phyloP scores from a whole-genome alignment of 2,797 vertebrate genomes.

The Chelmon rostratus region DNA sequence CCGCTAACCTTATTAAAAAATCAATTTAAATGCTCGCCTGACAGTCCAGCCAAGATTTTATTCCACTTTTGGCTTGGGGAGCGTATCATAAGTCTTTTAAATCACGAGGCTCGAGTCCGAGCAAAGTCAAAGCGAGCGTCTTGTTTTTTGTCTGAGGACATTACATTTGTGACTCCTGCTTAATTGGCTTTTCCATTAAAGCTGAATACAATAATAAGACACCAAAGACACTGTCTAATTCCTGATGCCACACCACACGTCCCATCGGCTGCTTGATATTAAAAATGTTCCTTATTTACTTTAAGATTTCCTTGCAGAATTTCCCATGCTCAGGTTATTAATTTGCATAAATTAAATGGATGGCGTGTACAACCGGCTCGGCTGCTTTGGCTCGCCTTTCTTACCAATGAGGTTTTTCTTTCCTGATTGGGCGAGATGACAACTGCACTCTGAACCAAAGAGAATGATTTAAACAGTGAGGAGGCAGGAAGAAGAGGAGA shows the following conservation, averaged over 20 bases:
- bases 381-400: conserved; percentile 28
- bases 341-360: conserved; percentile 52
- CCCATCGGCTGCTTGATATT: conserved; percentile 35
- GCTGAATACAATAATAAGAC: conserved; percentile 14
- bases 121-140: conserved; percentile 15
- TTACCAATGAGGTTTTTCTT: conserved; percentile 7
- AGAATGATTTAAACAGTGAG: conserved; percentile 38
- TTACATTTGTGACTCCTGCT: neutral
- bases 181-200: conserved; percentile 25
- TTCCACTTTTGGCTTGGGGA: conserved; percentile 10
- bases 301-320: conserved; percentile 29
- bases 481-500: conserved; percentile 36
- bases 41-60: conserved; percentile 10
- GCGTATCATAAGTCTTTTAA: conserved; percentile 1
- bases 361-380: conserved; percentile 42
- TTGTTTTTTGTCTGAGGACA: neutral
- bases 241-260: conserved; percentile 6
- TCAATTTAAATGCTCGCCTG: neutral
- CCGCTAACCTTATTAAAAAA: conserved; percentile 36
- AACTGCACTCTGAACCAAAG: conserved; percentile 24
- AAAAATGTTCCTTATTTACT: conserved; percentile 15
- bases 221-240: conserved; percentile 24
- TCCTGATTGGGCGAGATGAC: conserved; percentile 47
- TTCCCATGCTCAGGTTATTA: conserved; percentile 20
- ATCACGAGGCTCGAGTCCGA: neutral